Evolutionary conservation across 2,888 invertebrate species (phyloP).

Genomic region (Agapostemon virescens): DNA sequence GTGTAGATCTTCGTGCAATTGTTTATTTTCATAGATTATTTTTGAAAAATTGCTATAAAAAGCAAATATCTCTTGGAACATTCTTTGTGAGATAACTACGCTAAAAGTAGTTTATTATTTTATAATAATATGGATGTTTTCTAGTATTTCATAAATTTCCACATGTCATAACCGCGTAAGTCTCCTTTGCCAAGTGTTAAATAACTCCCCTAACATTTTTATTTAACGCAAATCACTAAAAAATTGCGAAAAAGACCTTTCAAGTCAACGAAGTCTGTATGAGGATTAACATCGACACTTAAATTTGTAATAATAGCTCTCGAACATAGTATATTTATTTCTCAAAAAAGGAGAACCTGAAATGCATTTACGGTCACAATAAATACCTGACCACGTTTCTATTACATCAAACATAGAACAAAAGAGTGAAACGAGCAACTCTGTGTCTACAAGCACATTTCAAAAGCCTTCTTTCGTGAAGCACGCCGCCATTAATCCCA

Average conservation of each 20-base stretch:
- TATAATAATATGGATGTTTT: background rate
- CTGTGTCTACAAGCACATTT: background rate
- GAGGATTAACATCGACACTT: no score
- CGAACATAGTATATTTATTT: background rate
- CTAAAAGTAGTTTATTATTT: background rate
- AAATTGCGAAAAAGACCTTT: no score
- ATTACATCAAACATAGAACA: no score
- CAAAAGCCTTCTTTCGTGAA: background rate
- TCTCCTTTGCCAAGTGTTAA: background rate
- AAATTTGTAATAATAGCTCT: background rate
- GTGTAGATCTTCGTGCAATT: background rate
- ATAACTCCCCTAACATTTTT: background rate
- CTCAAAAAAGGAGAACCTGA: background rate
- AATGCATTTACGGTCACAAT: no score
- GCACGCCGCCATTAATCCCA: background rate
- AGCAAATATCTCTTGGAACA: background rate
- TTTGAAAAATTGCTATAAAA: background rate
- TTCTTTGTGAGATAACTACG: background rate
- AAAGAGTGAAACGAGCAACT: no score
- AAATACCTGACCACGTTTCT: no score
- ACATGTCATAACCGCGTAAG: no score
- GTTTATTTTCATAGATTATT: background rate
- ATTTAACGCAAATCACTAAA: no score
- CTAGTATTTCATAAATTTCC: no score
- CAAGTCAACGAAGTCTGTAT: background rate